These are phyloP conservation scores for Sebastes schlegelii DNA, from an alignment of 2,113 vertebrate species.

Conservation along the genomic window DNA sequence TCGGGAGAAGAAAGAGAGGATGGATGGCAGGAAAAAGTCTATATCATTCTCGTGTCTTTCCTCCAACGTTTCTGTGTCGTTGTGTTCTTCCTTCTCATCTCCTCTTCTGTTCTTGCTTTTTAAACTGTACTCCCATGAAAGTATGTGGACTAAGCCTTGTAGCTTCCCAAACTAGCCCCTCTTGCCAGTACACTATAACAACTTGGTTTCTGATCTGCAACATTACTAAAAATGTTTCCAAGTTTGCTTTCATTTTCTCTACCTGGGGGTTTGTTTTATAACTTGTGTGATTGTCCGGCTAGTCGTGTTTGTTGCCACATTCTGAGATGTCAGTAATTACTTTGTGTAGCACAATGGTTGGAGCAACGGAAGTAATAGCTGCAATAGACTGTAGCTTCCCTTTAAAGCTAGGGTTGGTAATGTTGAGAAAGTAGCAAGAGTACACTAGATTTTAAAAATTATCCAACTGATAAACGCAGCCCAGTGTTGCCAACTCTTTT, in stretches of 20 bases:
- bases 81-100: slow-evolving; percentile 15
- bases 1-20: slow-evolving; percentile 6
- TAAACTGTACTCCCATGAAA: background rate
- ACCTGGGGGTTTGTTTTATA: background rate
- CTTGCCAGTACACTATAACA: background rate
- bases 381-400: too few species aligned
- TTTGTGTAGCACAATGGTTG: background rate
- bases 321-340: background rate
- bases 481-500: too few species aligned
- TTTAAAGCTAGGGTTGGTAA: too few species aligned
- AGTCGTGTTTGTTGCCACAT: too few species aligned
- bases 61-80: background rate
- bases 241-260: background rate
- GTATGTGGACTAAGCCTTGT: background rate
- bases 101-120: background rate
- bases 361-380: background rate
- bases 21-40: slow-evolving; percentile 1
- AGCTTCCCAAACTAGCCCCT: background rate
- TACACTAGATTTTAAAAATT: too few species aligned
- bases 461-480: too few species aligned
- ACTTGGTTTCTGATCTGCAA: background rate
- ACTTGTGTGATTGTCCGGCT: too few species aligned
- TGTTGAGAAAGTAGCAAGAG: too few species aligned
- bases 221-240: background rate
- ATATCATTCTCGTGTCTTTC: slow-evolving; percentile 20